Evolutionary conservation across 2,113 vertebrate genomes (phyloP), one percentile per base, ranked within the genome.

Genomic region (Athene cunicularia): DNA sequence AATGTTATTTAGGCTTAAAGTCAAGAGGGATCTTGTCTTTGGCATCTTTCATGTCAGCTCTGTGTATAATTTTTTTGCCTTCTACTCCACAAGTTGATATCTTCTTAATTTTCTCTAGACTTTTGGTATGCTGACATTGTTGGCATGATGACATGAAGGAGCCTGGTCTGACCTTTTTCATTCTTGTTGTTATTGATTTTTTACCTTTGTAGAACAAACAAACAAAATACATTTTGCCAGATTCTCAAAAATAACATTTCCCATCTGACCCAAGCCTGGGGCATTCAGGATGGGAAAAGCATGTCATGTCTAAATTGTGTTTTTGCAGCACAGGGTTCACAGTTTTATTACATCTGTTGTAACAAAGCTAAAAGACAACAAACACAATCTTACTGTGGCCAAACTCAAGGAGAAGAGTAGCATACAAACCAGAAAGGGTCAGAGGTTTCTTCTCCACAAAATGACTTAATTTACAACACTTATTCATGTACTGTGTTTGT

Each of bases 171-270:
- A 88, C 73, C 86, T 94, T 95, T 95, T 87, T 53, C n/a, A 14
- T 79, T 91, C 62, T 89, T 86, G 16, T 60, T 75, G 47, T 53
- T 95, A 93, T 87, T 89, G 94, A 84, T 91, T 95, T 56, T 82
- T 93, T 77, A 91, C 43, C 39, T 91, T 68, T 76, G 77, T 94
- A 83, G 37, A 93, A 77, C 77, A 94, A 94, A 77, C n/a, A 94
- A 81, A 75, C 18, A 86, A 90, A 95, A 75, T 24, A 66, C 4
- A 5, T 77, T 94, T 93, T 94, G 32, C 50, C n/a, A 74, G 37
- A 90, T 88, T 90, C 64, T 82, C 67, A 86, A 83, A 91, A 94
- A 67, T 50, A 92, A 71, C 76, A 62, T 93, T 93, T 94, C 66
- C 74, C 22, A 12, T 52, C 50, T 85, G 84, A 72, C 30, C 66